Conservation (phyloP, 1,140 invertebrate genomes). For the Cherax quadricarinatus region DNA sequence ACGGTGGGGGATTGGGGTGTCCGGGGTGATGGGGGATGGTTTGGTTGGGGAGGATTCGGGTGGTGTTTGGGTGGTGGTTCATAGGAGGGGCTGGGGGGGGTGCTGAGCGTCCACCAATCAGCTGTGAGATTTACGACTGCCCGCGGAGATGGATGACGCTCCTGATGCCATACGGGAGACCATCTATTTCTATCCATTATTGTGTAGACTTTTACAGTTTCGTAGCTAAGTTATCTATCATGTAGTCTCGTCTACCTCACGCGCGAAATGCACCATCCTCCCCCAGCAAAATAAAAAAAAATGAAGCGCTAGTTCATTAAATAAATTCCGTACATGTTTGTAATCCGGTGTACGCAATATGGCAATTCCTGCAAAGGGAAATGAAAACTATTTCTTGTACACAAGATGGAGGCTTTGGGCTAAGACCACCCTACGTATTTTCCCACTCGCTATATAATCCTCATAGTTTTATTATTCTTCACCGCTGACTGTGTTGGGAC, state of each 20-base stretch:
- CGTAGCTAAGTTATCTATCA: conserved; percentile 49
- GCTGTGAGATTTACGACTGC: conserved; percentile 71
- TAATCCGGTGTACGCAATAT: conserved; percentile 63
- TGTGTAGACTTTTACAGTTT: conserved; percentile 62
- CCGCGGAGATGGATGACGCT: conserved; percentile 68
- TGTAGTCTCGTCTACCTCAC: neutral
- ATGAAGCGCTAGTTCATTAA: neutral
- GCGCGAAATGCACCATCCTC: neutral
- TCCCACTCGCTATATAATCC: conserved; percentile 39
- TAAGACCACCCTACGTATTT: conserved; percentile 29
- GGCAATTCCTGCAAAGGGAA: conserved; percentile 68
- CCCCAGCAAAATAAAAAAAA: neutral
- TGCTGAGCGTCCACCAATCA: conserved; percentile 71
- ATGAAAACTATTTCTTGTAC: conserved; percentile 71
- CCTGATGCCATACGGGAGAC: conserved; percentile 68
- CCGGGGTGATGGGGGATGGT: neutral
- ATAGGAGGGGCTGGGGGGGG: conserved; percentile 30
- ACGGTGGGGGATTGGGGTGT: conserved; percentile 26
- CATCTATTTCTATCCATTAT: conserved; percentile 67
- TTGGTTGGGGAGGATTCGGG: neutral
- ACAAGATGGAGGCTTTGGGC: conserved; percentile 62
- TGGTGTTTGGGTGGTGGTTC: neutral
- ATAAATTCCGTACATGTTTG: conserved; percentile 34
- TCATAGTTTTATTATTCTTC: neutral
- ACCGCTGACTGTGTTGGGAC: neutral